These are phyloP conservation scores for Neodiprion pinetum DNA, from an alignment of 1,140 invertebrate genomes.

Conservation along the genomic window DNA sequence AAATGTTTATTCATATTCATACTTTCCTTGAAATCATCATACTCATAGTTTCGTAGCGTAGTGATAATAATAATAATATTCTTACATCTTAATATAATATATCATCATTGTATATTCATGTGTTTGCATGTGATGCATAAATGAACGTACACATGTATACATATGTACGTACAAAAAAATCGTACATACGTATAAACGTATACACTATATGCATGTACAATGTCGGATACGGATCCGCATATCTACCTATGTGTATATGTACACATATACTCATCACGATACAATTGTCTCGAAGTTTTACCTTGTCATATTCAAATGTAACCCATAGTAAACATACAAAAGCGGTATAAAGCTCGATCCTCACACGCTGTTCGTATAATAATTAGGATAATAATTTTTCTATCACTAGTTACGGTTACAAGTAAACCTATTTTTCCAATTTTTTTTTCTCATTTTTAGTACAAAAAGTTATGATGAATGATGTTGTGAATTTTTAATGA, in stretches of 20 bases:
- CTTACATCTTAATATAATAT: conserved; percentile 41
- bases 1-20: conserved; percentile 63
- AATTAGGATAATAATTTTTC: conserved; percentile 22
- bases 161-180: conserved; percentile 32
- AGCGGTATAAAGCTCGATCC: conserved; percentile 62
- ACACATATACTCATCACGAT: conserved; percentile 24
- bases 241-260: conserved; percentile 48
- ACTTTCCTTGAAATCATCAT: conserved; percentile 63
- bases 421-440: conserved; percentile 30
- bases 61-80: conserved; percentile 49
- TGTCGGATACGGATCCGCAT: conserved; percentile 20
- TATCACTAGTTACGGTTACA: conserved; percentile 39
- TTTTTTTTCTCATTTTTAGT: too few relatives aligned
- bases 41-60: conserved; percentile 56
- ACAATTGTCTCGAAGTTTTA: conserved; percentile 10
- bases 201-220: conserved; percentile 40
- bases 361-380: conserved; percentile 53
- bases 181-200: conserved; percentile 28
- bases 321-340: conserved; percentile 60
- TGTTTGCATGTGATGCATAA: conserved; percentile 42
- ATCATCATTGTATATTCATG: conserved; percentile 24
- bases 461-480: conserved; percentile 21
- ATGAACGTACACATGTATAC: conserved; percentile 27
- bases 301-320: conserved; percentile 40
- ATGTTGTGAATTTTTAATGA: conserved; percentile 31